phyloP scores from a whole-genome alignment of 2,888 invertebrate species.

The Diaperis boleti region DNA sequence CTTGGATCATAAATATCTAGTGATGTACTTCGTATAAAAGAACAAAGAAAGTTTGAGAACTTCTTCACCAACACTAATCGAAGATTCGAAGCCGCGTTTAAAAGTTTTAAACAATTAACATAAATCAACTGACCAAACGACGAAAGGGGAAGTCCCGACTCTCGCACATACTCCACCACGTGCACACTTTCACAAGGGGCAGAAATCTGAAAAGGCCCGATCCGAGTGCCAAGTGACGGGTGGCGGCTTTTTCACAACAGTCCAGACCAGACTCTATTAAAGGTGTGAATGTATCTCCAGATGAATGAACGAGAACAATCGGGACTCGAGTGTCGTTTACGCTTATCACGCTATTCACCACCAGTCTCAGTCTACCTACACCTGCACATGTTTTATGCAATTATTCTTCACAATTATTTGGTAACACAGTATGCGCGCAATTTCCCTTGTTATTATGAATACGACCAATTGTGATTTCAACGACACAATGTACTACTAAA shows the following conservation, averaged over 20 bases:
- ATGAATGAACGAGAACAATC: conserved; percentile 51
- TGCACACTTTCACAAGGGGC: conserved; percentile 20
- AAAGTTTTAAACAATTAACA: conserved; percentile 35
- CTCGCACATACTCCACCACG: conserved; percentile 6
- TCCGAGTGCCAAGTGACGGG: conserved; percentile 41
- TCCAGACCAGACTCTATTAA: conserved; percentile 50
- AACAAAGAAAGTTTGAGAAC: too few species aligned
- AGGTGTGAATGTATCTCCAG: conserved; percentile 49
- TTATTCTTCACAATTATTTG: conserved; percentile 24
- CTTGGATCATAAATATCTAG: too few species aligned
- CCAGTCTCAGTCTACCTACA: conserved; percentile 39
- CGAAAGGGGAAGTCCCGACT: conserved; percentile 4
- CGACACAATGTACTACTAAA: neutral
- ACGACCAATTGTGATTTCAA: neutral
- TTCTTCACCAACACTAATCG: conserved; percentile 33
- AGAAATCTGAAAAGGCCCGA: conserved; percentile 42
- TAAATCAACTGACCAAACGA: conserved; percentile 26
- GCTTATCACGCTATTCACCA: conserved; percentile 43
- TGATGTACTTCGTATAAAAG: too few species aligned
- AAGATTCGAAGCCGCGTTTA: conserved; percentile 15
- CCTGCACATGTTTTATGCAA: conserved; percentile 41
- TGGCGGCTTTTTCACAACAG: conserved; percentile 44
- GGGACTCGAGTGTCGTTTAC: conserved; percentile 48
- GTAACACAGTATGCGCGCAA: conserved; percentile 6
- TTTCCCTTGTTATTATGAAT: neutral